Percentiles rank a stretch among this genome's conserved stretches.
phyloP scores from a whole-genome alignment of 2,113 vertebrate species.

The Carlito syrichta region DNA sequence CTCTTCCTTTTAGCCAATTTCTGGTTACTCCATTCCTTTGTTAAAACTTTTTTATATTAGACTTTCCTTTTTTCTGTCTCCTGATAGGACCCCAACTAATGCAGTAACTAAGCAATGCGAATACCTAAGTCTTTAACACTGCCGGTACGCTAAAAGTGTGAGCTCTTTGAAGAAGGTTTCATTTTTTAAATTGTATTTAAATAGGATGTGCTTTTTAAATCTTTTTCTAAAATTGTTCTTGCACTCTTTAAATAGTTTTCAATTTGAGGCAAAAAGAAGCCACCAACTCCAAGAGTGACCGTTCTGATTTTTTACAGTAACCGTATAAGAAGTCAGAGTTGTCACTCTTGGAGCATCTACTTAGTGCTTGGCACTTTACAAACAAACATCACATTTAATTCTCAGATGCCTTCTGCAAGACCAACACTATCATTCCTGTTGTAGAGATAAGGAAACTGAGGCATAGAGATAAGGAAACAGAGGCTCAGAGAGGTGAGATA shows the following conservation, averaged over 20 bases:
- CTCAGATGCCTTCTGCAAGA: background rate
- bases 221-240: background rate
- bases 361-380: background rate
- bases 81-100: background rate
- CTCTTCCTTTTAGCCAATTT: background rate
- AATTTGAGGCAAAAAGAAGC: background rate
- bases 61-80: background rate
- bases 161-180: background rate
- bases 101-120: background rate
- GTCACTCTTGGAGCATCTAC: background rate
- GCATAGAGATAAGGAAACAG: background rate
- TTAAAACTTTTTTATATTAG: background rate
- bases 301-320: background rate
- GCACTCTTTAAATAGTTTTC: background rate
- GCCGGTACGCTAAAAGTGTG: background rate
- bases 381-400: background rate
- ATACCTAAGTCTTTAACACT: background rate
- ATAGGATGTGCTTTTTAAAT: background rate
- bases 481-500: background rate
- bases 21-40: background rate
- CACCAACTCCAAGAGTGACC: background rate
- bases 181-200: conserved; percentile 2
- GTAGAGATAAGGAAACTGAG: background rate
- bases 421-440: background rate
- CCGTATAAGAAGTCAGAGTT: background rate